phyloP scores from a whole-genome alignment of 2,888 invertebrate species.

The Hyppa rectilinea region DNA sequence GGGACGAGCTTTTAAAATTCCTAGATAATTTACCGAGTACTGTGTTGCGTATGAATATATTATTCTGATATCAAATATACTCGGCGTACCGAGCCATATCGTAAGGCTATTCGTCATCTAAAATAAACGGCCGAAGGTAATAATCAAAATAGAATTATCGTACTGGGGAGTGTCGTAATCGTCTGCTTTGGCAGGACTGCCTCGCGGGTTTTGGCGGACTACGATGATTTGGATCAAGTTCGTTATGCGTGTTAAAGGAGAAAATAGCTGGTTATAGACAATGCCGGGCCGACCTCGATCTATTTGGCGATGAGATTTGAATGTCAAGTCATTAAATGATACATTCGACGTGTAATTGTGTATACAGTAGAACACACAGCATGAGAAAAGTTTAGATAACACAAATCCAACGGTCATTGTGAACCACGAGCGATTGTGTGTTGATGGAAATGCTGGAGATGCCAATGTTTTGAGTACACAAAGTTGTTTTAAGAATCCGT shows the following conservation, averaged over 20 bases:
- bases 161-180: slow-evolving; percentile 86
- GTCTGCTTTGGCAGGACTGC: slow-evolving; percentile 83
- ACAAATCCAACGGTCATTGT: slow-evolving; percentile 39
- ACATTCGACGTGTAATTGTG: slow-evolving; percentile 14
- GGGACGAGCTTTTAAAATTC: slow-evolving; percentile 89
- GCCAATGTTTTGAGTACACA: slow-evolving; percentile 50
- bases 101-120: slow-evolving; percentile 87
- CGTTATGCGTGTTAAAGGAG: slow-evolving; percentile 62
- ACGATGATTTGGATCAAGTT: slow-evolving; percentile 76
- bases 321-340: slow-evolving; percentile 48
- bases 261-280: slow-evolving; percentile 63
- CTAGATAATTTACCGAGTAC: slow-evolving; percentile 85
- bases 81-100: slow-evolving; percentile 75
- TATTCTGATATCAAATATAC: slow-evolving; percentile 70
- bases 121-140: slow-evolving; percentile 90
- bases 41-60: slow-evolving; percentile 72
- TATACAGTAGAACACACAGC: slow-evolving; percentile 4
- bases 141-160: slow-evolving; percentile 90
- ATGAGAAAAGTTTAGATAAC: slow-evolving; percentile 41
- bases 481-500: slow-evolving; percentile 54
- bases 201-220: slow-evolving; percentile 77
- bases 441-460: slow-evolving; percentile 47
- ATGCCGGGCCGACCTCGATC: slow-evolving; percentile 57
- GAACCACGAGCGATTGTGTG: slow-evolving; percentile 32
- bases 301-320: slow-evolving; percentile 57